A percentile compares a stretch with the other conserved stretches of the same genome.
Conservation (phyloP, 2,888 invertebrate species). For the Pristionchus japonicus region DNA sequence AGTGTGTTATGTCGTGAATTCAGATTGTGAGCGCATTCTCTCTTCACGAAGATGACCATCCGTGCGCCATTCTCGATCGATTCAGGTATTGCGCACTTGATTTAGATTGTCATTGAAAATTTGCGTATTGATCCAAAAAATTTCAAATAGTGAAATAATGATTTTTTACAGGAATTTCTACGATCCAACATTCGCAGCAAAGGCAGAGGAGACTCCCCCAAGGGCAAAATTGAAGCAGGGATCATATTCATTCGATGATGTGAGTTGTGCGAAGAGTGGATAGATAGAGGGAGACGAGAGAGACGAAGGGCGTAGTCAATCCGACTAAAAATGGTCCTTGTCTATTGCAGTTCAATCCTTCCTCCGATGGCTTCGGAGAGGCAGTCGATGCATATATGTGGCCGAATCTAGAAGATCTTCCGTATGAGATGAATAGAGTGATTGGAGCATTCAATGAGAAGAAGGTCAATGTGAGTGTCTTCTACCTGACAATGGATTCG, state of each 20-base stretch:
- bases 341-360: conserved; percentile 43
- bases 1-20: not conserved
- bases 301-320: not conserved
- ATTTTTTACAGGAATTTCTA: not conserved
- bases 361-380: not conserved
- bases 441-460: not conserved
- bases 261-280: not conserved
- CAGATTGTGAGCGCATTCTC: conserved; percentile 59
- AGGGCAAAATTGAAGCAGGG: not conserved
- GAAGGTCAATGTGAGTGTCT: conserved; percentile 12
- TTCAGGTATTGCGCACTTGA: conserved; percentile 50
- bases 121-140: too few relatives aligned
- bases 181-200: not conserved
- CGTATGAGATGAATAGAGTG: not conserved
- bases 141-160: not conserved
- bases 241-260: conserved; percentile 11
- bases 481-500: not conserved
- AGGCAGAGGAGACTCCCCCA: not conserved
- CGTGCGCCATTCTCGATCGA: conserved; percentile 60
- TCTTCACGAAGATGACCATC: conserved; percentile 56
- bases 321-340: not conserved
- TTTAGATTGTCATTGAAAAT: not conserved
- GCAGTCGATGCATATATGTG: conserved; percentile 44
- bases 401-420: conserved; percentile 38
- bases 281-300: not conserved